Base-by-base conservation (phyloP, 2,797 vertebrate genomes). In the Cynopterus sphinx region DNA sequence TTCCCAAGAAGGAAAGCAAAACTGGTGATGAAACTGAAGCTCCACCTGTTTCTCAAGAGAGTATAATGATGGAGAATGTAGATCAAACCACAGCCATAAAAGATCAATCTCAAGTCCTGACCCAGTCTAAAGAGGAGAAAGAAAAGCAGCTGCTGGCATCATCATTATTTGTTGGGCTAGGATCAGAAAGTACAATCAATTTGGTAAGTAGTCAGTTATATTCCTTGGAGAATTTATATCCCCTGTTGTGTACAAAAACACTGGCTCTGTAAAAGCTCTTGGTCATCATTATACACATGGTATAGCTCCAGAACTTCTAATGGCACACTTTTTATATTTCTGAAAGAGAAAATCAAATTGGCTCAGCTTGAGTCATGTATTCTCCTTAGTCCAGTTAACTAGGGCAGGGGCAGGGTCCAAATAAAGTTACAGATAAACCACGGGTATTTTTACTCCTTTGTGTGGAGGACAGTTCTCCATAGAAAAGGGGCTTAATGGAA, bases 131-230 rank as follows among this genome's bases (percentile, higher is more conserved):
- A 73, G 98, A 98, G 19, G 99, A 99, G 89, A 99, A 98, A 91
- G 99, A 99, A 91, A 99, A 98, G 92, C 98, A 98, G 97, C 99
- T 99, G 95, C 98, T 99, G 63, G 99, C 99, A 26, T 99, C 99
- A 0, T 99, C 99, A 0, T 98, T 99, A 63, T 99, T 99, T 97
- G 96, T 99, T 19, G 99, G 99, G 21, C 98, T 99, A 63, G 98
- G 98, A 77, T 98, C 99, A 21, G 99, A 98, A 92, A 99, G 98
- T 97, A 94, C 98, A 41, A 93, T 99, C 77, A 99, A 97, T 97
- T 98, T 99, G 99, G 99, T 99, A 98, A 98, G 99, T 96, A 68
- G 21, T 84, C 49, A 19, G 5, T 90, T 93, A 41, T 9, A 46
- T 91, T 90, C 70, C 49, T 89, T 16, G 75, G 39, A 90, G 61